Evolutionary conservation across 2,888 invertebrate genomes (phyloP).

Genomic region (Ischnus inquisitorius): DNA sequence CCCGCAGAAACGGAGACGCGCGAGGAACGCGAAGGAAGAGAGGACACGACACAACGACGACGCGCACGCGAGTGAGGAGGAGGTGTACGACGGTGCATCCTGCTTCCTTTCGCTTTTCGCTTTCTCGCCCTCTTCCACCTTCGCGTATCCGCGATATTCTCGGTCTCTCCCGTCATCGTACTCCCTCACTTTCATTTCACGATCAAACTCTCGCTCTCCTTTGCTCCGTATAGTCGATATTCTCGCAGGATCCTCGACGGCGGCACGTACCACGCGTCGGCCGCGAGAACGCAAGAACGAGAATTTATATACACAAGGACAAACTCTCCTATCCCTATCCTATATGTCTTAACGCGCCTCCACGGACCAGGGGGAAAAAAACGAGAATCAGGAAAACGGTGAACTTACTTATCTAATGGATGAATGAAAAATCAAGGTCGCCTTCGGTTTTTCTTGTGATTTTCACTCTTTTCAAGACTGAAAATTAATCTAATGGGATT

Average conservation of each 20-base stretch:
- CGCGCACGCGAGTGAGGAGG: slow-evolving; percentile 6
- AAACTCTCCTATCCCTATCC: slow-evolving; percentile 12
- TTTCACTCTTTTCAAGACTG: not conserved
- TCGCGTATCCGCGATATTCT: slow-evolving; percentile 38
- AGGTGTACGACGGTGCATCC: slow-evolving; percentile 33
- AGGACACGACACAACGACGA: not conserved
- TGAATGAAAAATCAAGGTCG: slow-evolving; percentile 21
- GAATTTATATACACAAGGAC: slow-evolving; percentile 61
- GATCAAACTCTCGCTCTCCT: slow-evolving; percentile 62
- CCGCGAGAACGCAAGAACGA: slow-evolving; percentile 36
- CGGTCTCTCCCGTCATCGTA: slow-evolving; percentile 8
- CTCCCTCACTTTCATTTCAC: slow-evolving; percentile 3
- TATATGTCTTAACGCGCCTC: not conserved
- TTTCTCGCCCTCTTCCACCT: slow-evolving; percentile 29
- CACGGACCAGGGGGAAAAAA: not conserved
- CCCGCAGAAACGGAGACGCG: slow-evolving; percentile 6
- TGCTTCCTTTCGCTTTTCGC: slow-evolving; percentile 67
- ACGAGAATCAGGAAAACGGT: not conserved
- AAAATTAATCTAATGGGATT: not conserved
- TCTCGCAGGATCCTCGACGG: slow-evolving; percentile 35
- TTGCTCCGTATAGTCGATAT: slow-evolving; percentile 58
- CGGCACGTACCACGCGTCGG: slow-evolving; percentile 46
- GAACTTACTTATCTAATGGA: slow-evolving; percentile 16
- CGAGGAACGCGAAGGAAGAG: slow-evolving; percentile 30
- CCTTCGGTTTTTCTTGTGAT: not conserved